Evolutionary conservation across 2,797 vertebrate genomes (phyloP).

Genomic region (Dryobates pubescens): DNA sequence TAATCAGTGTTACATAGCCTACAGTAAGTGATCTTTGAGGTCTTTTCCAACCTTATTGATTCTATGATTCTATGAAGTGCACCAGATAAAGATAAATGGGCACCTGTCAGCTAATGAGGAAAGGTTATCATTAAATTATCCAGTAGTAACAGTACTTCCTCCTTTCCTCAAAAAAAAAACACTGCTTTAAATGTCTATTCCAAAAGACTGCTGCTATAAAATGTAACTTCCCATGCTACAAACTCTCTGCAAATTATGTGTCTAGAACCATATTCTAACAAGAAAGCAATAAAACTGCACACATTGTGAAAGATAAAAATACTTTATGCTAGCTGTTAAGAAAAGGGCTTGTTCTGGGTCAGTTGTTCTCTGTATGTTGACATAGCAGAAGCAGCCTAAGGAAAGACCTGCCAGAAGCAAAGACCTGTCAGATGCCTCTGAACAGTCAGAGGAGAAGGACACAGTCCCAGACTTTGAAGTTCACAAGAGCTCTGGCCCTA

Average conservation of each 20-base stretch:
- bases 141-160: not conserved
- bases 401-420: too few relatives aligned
- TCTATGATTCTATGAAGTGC: not conserved
- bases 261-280: not conserved
- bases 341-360: not conserved
- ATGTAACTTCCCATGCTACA: not conserved
- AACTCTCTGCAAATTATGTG: not conserved
- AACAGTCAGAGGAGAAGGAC: not conserved
- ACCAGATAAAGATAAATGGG: constrained; percentile 30
- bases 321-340: not conserved
- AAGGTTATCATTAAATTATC: constrained; percentile 29
- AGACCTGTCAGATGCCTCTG: not conserved
- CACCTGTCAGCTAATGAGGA: constrained; percentile 30
- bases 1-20: not conserved
- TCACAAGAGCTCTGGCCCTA: not conserved
- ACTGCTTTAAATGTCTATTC: not conserved
- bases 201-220: constrained; percentile 3
- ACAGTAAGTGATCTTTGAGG: not conserved
- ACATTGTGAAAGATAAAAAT: not conserved
- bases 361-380: not conserved
- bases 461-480: not conserved
- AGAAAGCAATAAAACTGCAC: constrained; percentile 5
- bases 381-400: not conserved
- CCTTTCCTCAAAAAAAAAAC: constrained; percentile 31
- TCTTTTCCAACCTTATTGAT: too few relatives aligned